Evolutionary conservation across 1,140 invertebrate genomes (phyloP), one percentile per base, ranked within the genome.

Genomic region (Drosophila sulfurigaster): DNA sequence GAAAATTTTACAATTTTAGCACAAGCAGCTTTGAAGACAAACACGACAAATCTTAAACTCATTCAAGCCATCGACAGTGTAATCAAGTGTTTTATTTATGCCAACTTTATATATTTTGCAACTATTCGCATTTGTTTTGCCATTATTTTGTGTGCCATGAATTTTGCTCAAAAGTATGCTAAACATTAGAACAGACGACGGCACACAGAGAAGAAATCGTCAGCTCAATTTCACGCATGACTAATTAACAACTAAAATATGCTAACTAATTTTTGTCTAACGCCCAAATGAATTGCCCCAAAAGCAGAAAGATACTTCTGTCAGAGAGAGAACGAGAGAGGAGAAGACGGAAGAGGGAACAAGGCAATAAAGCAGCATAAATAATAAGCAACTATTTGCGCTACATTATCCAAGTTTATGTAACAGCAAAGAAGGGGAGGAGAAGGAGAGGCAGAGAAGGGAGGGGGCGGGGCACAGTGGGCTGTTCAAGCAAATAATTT

Each of bases 361-460:
- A 56, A 32, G 75, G 67, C 72, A 87, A 82, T 86, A 82, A 78
- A 78, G 63, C 83, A 64, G 83, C 79, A 87, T 87, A 87, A 87
- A 87, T 87, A 87, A 87, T 87, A 87, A 87, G 83, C 83, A 87
- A 87, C 83, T 87, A 87, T 87, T 87, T 87, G 83, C 85, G 83
- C 83, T 87, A 87, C 83, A 87, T 87, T 87, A 87, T 87, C 80
- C 85, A 80, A 88, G 81, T 88, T 87, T 87, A 83, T 87, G 82
- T 80, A 88, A 88, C 64, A 67, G 73, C 71, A 70, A 82, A 11
- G 28, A 20, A 8, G 30, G 45, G 62, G 1, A 28, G 20, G 20
- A 28, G 49, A 16, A n/a, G 11, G 1, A n/a, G 7, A 5, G 4
- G 32, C 16, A 20, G 28, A 3, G 1, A 13, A 25, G 59, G 56